Evolutionary conservation across 2,797 vertebrate species (phyloP).

Genomic region (Hydrophis major): DNA sequence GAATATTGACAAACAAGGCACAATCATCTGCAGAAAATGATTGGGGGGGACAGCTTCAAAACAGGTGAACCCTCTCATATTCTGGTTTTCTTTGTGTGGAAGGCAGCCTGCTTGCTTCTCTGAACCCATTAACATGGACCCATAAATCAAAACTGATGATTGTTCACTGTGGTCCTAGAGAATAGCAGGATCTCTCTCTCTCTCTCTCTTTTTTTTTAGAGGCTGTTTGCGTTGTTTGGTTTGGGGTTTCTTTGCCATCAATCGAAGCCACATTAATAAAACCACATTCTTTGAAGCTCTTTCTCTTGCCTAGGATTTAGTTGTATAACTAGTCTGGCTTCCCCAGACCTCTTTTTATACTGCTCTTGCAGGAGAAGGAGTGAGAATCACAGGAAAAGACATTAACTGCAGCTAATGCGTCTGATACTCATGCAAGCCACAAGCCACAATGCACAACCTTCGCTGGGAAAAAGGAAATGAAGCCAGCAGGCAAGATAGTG

Average conservation of each 20-base stretch:
- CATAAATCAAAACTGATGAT: background rate
- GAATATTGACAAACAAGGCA: background rate
- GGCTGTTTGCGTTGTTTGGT: background rate
- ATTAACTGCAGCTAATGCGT: background rate
- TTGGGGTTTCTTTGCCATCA: background rate
- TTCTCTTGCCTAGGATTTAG: background rate
- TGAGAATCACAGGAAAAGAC: background rate
- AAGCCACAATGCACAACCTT: background rate
- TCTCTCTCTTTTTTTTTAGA: too few relatives aligned
- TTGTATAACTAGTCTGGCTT: too few relatives aligned
- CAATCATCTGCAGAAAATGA: background rate
- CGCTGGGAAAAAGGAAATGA: slow-evolving; percentile 9
- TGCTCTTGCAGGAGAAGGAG: background rate
- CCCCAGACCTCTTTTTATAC: background rate
- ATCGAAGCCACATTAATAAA: background rate
- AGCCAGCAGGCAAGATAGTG: slow-evolving; percentile 41
- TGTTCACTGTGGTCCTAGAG: background rate
- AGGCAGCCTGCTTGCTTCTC: background rate
- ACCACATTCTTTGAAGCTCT: background rate
- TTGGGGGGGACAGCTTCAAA: background rate
- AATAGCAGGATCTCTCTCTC: too few relatives aligned
- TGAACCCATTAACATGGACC: background rate
- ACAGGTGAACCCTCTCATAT: background rate
- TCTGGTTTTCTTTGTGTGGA: background rate
- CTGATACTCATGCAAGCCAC: background rate